Evolutionary conservation across 1,140 invertebrate species (phyloP).

Genomic region (Pogonomyrmex barbatus): DNA sequence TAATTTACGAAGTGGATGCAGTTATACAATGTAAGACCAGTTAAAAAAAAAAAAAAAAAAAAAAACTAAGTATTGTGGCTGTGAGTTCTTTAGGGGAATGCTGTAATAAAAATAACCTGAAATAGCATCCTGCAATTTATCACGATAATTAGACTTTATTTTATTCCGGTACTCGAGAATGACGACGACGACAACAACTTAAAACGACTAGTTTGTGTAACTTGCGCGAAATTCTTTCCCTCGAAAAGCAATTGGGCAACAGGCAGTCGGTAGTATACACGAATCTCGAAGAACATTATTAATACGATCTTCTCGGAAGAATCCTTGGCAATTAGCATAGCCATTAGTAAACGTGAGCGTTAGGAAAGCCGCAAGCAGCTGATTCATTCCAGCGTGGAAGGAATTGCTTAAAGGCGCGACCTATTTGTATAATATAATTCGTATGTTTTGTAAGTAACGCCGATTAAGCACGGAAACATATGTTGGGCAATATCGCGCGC

Average conservation of each 20-base stretch:
- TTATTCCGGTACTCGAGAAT: not conserved
- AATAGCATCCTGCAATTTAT: not conserved
- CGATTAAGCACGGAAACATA: constrained; percentile 42
- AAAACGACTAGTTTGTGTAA: not conserved
- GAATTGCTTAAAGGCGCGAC: constrained; percentile 44
- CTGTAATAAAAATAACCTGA: not conserved
- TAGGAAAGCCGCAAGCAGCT: constrained; percentile 13
- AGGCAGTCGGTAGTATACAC: not conserved
- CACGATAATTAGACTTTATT: not conserved
- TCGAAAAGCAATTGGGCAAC: not conserved
- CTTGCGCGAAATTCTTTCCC: not conserved
- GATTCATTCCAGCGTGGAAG: constrained; percentile 41
- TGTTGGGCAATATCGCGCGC: constrained; percentile 22
- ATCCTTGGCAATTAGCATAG: constrained; percentile 12
- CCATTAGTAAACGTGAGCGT: constrained; percentile 1
- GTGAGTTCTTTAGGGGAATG: not conserved
- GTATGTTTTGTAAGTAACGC: constrained; percentile 32
- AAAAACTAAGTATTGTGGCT: constrained; percentile 2
- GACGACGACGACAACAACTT: not conserved
- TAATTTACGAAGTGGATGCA: constrained; percentile 25
- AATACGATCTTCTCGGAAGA: constrained; percentile 4
- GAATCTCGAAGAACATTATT: not conserved
- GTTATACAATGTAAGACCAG: not conserved
- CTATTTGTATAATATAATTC: constrained; percentile 37
- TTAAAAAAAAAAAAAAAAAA: not conserved